Conservation (phyloP, 2,888 invertebrate species). For the Hirtodrosophila confusa region DNA sequence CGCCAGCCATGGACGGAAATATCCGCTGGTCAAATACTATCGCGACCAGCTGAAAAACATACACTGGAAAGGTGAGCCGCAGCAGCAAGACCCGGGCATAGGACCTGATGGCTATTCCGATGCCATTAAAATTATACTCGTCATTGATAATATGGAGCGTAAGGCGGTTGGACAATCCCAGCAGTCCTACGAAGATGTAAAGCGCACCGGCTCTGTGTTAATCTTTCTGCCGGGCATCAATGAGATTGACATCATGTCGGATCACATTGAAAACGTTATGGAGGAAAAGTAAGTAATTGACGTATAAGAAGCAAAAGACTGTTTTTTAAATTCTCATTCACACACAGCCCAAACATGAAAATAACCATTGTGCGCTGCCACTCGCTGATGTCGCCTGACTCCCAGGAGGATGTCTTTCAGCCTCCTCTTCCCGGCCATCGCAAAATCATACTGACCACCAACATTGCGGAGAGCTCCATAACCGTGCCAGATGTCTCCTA, state of each 20-base stretch:
- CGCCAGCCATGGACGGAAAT: slow-evolving; percentile 85
- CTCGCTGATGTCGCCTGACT: slow-evolving; percentile 91
- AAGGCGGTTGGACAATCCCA: slow-evolving; percentile 76
- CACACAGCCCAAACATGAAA: slow-evolving; percentile 39
- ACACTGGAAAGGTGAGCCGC: slow-evolving; percentile 67
- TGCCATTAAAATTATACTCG: slow-evolving; percentile 86
- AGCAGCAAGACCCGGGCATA: slow-evolving; percentile 85
- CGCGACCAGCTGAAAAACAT: slow-evolving; percentile 85
- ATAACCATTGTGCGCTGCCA: slow-evolving; percentile 85
- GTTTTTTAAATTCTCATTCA: neutral
- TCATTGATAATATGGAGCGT: slow-evolving; percentile 85
- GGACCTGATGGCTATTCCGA: slow-evolving; percentile 86
- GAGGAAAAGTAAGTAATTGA: slow-evolving; percentile 39
- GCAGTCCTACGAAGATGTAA: slow-evolving; percentile 36
- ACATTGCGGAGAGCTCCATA: slow-evolving; percentile 96
- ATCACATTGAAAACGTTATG: slow-evolving; percentile 31
- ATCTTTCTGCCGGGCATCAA: slow-evolving; percentile 95
- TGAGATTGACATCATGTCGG: slow-evolving; percentile 89
- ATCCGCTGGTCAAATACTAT: slow-evolving; percentile 87
- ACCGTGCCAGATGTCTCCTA: slow-evolving; percentile 95
- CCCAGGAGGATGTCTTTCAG: slow-evolving; percentile 87
- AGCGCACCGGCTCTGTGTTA: slow-evolving; percentile 87
- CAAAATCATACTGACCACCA: slow-evolving; percentile 95
- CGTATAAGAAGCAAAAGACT: neutral
- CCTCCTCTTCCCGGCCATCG: slow-evolving; percentile 84